These are phyloP conservation scores for Taurulus bubalis DNA, from an alignment of 2,113 vertebrate genomes.

Conservation along the genomic window DNA sequence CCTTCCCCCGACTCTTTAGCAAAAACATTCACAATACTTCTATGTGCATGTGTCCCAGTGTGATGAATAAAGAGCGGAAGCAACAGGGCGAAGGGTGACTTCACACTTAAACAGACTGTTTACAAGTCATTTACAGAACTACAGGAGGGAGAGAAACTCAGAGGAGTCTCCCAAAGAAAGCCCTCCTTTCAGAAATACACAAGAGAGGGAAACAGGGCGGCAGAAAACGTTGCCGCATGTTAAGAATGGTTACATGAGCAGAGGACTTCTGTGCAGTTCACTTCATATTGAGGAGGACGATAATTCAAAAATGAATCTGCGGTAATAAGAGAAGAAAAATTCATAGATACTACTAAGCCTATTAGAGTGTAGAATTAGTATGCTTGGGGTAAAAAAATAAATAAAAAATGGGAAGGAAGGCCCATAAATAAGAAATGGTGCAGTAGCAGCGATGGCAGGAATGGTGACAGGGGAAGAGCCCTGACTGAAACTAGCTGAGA, in stretches of 20 bases:
- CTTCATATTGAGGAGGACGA: constrained; percentile 1
- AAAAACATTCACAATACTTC: constrained; percentile 64
- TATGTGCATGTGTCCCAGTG: constrained; percentile 54
- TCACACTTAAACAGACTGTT: constrained; percentile 78
- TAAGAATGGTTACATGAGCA: constrained; percentile 10
- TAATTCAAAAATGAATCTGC: constrained; percentile 19
- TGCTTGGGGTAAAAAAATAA: constrained; percentile 18
- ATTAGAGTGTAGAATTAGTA: constrained; percentile 41
- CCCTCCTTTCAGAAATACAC: constrained; percentile 37
- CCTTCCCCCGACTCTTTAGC: constrained; percentile 59
- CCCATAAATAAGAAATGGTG: constrained; percentile 72
- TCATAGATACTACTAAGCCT: constrained; percentile 18
- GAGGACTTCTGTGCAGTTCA: neutral
- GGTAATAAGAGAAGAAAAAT: constrained; percentile 25
- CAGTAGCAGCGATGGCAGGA: constrained; percentile 48
- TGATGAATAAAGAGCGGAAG: constrained; percentile 78
- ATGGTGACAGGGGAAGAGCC: constrained; percentile 54
- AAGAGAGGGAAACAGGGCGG: constrained; percentile 22
- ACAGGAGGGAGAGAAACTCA: constrained; percentile 47
- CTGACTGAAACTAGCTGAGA: constrained; percentile 55
- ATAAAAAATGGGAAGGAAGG: constrained; percentile 24
- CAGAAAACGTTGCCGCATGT: neutral
- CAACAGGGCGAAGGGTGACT: constrained; percentile 67
- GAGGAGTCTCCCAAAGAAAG: constrained; percentile 47
- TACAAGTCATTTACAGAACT: constrained; percentile 72